These are phyloP conservation scores for Cecropterus lyciades DNA, from an alignment of 1,140 invertebrate species.

Conservation along the genomic window DNA sequence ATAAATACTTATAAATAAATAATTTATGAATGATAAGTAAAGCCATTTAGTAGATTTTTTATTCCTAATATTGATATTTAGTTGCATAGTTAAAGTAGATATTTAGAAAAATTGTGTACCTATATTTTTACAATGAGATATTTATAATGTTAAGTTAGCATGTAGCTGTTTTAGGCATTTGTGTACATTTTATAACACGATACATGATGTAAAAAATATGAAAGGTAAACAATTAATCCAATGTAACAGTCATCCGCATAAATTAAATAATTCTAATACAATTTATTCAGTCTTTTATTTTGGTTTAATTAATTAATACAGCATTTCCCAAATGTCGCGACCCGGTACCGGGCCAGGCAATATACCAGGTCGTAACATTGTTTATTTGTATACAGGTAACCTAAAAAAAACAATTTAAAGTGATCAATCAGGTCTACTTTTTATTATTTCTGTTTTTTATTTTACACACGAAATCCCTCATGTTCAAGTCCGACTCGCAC, in stretches of 20 bases:
- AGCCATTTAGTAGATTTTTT: slow-evolving; percentile 50
- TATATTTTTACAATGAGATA: slow-evolving; percentile 78
- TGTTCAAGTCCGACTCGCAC: too few species aligned
- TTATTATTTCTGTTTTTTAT: too few species aligned
- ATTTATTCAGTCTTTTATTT: slow-evolving; percentile 71
- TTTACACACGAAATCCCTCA: too few species aligned
- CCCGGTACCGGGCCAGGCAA: too few species aligned
- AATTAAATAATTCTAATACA: slow-evolving; percentile 59
- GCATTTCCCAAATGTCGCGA: too few species aligned
- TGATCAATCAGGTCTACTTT: too few species aligned
- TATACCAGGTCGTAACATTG: too few species aligned
- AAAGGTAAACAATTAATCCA: slow-evolving; percentile 47
- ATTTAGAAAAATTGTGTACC: slow-evolving; percentile 58
- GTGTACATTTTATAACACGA: slow-evolving; percentile 77
- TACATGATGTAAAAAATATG: slow-evolving; percentile 48
- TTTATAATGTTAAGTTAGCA: slow-evolving; percentile 63
- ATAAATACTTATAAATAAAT: slow-evolving; percentile 24
- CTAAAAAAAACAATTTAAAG: too few species aligned
- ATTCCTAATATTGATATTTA: slow-evolving; percentile 50
- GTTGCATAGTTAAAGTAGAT: slow-evolving; percentile 50
- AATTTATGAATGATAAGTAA: slow-evolving; percentile 40
- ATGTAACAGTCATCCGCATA: slow-evolving; percentile 61
- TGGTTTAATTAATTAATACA: background rate
- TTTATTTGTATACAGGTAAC: too few species aligned
- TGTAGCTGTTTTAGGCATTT: slow-evolving; percentile 61